Evolutionary conservation across 2,888 invertebrate genomes (phyloP), one percentile per base, ranked within the genome.

Genomic region (Trachelus iudaicus): DNA sequence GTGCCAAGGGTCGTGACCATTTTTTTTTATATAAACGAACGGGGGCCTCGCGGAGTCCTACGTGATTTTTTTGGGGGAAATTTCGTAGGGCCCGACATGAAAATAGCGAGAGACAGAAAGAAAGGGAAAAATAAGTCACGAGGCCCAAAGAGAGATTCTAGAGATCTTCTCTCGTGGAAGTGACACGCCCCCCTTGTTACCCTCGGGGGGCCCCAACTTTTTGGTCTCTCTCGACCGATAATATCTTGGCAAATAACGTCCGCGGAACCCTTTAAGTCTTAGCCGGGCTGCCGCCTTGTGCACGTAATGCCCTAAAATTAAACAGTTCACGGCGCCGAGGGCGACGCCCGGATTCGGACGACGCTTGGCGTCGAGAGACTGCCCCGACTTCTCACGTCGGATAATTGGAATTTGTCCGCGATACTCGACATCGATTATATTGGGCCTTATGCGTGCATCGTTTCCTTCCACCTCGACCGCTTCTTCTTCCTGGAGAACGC

Each of bases 261-360:
- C 76, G 79, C 80, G 77, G 83, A 86, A 83, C 83, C 85, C 87
- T 87, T 87, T 87, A 83, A 40, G 86, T 81, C 73, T 76, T 69
- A 34, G 76, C 78, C 75, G 75, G 74, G 79, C 73, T 77, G 80
- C 77, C 76, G 81, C 78, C 40, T 76, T 76, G 82, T 81, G 83
- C 76, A 83, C 86, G 86, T 86, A 87, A 86, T 87, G 86, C 87
- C 87, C 85, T 85, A 86, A 87, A 87, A 87, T 87, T 87, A 86
- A 87, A 87, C 87, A 84, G 86, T 81, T 83, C 80, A 83, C 85
- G 83, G 85, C 84, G 86, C 86, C 85, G 82, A 78, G 81, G 84
- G 86, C 84, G 77, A 69, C 75, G 73, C 73, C 34, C 73, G 35
- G 30, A 34, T 73, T 31, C 73, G 73, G 34, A 73, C 15, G 40